Base-by-base conservation (phyloP, 1,140 invertebrate species). In the Oncopodura yosiiana region DNA sequence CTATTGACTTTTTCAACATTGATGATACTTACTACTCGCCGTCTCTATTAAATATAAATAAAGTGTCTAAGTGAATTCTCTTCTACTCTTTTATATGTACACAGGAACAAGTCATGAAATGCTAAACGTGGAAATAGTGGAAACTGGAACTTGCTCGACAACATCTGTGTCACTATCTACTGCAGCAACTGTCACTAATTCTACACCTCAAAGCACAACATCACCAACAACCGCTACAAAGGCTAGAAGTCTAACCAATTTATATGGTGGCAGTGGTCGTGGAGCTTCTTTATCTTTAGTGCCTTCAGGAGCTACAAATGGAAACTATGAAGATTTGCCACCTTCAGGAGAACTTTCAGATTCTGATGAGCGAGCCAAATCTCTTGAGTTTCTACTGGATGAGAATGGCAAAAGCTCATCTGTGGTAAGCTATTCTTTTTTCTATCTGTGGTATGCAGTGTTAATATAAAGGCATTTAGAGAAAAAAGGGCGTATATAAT, bases 311-410 rank as follows among this genome's bases (percentile, higher is more conserved):
- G 5, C 26, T 36, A 5, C 26, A 24, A 30, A 11, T 21, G 21
- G 21, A 48, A 48, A 54, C 46, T 38, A 24, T n/a, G 27, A 49
- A 30, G n/a, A 21, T 9, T 19, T 14, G 5, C 26, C 29, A 19
- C 48, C 32, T n/a, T 43, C 44, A 36, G 43, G 50, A 24, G 42
- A 46, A 19, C 37, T 57, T 14, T 50, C 39, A 32, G 60, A 63
- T 26, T 46, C 26, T 21, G 62, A 63, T 12, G 62, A 63, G 45
- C 54, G 62, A 42, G 58, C 62, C 38, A 63, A 60, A 56, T 63
- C 62, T 21, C 48, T 58, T 14, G 61, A 63, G 41, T 63, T 63
- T 43, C 56, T 63, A 37, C 53, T 63, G 3, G 62, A 63, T 57
- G 62, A 60, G 12, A 59, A 60, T 56, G 30, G 60, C 29, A 60